Conservation (phyloP, 1,140 invertebrate genomes). For the Battus philenor region DNA sequence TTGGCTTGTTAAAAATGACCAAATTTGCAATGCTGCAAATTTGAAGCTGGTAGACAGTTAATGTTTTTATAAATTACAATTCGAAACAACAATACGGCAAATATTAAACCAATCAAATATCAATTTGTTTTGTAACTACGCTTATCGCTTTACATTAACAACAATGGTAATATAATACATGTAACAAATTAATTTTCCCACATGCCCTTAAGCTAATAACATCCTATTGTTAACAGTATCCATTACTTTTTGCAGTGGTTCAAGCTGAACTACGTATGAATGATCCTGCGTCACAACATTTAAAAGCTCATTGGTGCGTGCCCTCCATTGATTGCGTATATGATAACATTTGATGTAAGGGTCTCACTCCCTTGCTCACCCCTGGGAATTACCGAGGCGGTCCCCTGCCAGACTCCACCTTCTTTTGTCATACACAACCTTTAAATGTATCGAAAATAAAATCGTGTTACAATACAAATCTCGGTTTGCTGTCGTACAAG, state of each 20-base stretch:
- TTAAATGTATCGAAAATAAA: constrained; percentile 28
- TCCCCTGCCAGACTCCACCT: constrained; percentile 25
- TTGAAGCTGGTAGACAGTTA: too few relatives aligned
- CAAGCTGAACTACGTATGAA: constrained; percentile 50
- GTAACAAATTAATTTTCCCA: constrained; percentile 72
- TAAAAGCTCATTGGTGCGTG: constrained; percentile 43
- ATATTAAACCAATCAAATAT: constrained; percentile 1
- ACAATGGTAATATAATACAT: constrained; percentile 42
- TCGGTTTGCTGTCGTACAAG: constrained; percentile 12
- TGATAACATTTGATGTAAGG: constrained; percentile 45
- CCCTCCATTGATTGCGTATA: constrained; percentile 38
- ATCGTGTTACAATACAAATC: constrained; percentile 14
- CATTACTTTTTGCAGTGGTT: constrained; percentile 38
- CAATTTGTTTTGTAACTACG: constrained; percentile 11
- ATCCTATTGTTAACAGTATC: constrained; percentile 70
- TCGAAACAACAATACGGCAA: too few relatives aligned
- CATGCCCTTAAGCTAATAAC: constrained; percentile 72
- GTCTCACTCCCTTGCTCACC: constrained; percentile 22
- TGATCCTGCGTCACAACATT: constrained; percentile 66
- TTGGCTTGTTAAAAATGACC: too few relatives aligned
- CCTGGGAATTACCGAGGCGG: constrained; percentile 31
- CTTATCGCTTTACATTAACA: constrained; percentile 10
- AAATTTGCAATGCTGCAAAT: too few relatives aligned
- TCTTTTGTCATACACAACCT: constrained; percentile 23
- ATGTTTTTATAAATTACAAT: too few relatives aligned